Conservation (phyloP, 2,888 invertebrate genomes). For the Agrotis ipsilon region DNA sequence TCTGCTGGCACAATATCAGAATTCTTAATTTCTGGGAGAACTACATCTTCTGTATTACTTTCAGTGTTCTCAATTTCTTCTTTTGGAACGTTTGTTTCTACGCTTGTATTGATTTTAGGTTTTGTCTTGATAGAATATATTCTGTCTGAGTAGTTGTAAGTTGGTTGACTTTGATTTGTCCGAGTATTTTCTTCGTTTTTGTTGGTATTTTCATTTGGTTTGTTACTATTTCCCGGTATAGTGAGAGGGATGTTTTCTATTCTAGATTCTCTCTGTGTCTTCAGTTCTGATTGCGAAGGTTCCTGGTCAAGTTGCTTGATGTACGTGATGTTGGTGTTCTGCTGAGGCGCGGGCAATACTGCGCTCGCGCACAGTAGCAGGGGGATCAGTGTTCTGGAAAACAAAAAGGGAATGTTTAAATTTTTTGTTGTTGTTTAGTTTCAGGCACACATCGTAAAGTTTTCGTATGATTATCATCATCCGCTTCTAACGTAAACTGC, state of each 20-base stretch:
- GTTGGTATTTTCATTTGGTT: neutral
- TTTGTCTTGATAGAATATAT: slow-evolving; percentile 54
- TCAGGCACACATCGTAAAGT: neutral
- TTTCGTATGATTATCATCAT: neutral
- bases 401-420: slow-evolving; percentile 50
- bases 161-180: slow-evolving; percentile 21
- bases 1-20: slow-evolving; percentile 55
- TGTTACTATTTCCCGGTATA: slow-evolving; percentile 63
- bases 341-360: slow-evolving; percentile 76
- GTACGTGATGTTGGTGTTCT: slow-evolving; percentile 78
- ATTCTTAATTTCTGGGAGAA: slow-evolving; percentile 12
- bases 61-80: slow-evolving; percentile 13
- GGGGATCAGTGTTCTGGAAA: slow-evolving; percentile 74
- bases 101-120: slow-evolving; percentile 41
- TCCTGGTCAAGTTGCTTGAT: slow-evolving; percentile 74
- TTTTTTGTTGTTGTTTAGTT: neutral
- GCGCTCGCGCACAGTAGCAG: slow-evolving; percentile 70
- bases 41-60: slow-evolving; percentile 13
- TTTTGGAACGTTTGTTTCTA: slow-evolving; percentile 34
- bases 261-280: slow-evolving; percentile 65
- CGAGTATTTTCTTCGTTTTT: slow-evolving; percentile 9
- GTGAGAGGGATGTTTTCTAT: slow-evolving; percentile 76
- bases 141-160: slow-evolving; percentile 54
- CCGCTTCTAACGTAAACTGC: too few relatives aligned
- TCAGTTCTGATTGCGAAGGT: slow-evolving; percentile 44